Evolutionary conservation across 2,113 vertebrate species (phyloP), one percentile per base, ranked within the genome.

Genomic region (Gavialis gangeticus): DNA sequence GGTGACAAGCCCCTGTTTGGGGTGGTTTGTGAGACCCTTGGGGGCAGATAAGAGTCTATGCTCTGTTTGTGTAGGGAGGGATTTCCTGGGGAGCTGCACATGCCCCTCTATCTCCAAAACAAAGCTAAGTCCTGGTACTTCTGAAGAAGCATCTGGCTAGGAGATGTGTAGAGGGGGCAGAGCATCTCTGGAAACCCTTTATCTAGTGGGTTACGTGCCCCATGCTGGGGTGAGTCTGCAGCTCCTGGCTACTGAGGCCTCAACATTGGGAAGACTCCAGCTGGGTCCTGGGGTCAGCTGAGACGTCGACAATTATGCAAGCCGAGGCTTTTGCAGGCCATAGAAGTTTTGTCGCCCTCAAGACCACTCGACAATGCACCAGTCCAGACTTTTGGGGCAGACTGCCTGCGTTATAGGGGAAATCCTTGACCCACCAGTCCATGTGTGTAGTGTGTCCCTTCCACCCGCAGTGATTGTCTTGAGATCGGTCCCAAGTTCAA

Each of bases 61-160:
- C 63, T 95, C 88, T 84, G 80, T 82, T 84, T 96, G 15, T 1
- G 12, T 34, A 57, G 88, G 17, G 69, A 79, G 60, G 56, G 56
- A 78, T 71, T 56, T 9, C 37, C 78, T 92, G 75, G 86, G 86
- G 86, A 0, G 1, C 28, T 87, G 4, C 0, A 11, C 80, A 27
- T 62, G 25, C 55, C 17, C 46, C 9, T 71, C 59, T 93, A 46
- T 92, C 86, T 85, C 60, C 58, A 28, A 85, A 93, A 91, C 28
- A 77, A 22, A 54, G 46, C 62, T 85, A 82, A 19, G 67, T 75
- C 3, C 62, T 60, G 14, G 1, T 1, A n/a, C 28, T 96, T 75
- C 55, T 96, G 94, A 94, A 88, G 75, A 62, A 84, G 77, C 81
- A 93, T 60, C 66, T 89, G 79, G 22, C 12, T 76, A 54, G 81